These are phyloP conservation scores for Dyspetes luteomarginatus DNA, from an alignment of 2,888 invertebrate species.

Conservation along the genomic window DNA sequence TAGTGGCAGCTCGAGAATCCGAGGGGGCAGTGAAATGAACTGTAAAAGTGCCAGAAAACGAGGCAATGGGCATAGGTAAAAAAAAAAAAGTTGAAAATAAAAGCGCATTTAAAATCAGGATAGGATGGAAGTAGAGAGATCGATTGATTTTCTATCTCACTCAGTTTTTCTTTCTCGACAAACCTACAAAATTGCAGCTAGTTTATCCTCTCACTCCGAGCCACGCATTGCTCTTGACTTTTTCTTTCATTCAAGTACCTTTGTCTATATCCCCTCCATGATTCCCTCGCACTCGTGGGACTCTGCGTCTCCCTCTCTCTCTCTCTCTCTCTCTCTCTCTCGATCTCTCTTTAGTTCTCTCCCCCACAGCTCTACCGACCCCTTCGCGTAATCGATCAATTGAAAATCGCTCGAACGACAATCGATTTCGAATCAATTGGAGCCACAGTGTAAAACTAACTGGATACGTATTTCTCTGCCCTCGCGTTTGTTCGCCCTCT, in stretches of 20 bases:
- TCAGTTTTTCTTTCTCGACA: constrained; percentile 34
- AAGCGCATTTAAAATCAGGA: constrained; percentile 9
- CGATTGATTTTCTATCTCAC: constrained; percentile 17
- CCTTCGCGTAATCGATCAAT: constrained; percentile 80
- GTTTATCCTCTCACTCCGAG: constrained; percentile 21
- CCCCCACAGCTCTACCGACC: constrained; percentile 35
- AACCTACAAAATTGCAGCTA: constrained; percentile 29
- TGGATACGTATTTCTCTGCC: constrained; percentile 81
- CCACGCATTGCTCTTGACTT: constrained; percentile 8
- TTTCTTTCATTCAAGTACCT: constrained; percentile 55
- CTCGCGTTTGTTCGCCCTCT: constrained; percentile 67
- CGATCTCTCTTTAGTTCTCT: neutral
- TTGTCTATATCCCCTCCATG: constrained; percentile 48
- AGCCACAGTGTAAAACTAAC: constrained; percentile 82
- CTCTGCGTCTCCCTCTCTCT: neutral
- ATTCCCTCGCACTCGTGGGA: constrained; percentile 33
- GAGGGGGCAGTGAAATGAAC: constrained; percentile 21
- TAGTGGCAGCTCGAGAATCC: neutral
- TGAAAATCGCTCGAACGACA: constrained; percentile 82
- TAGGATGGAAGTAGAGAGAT: constrained; percentile 10
- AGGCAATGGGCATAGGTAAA: constrained; percentile 25
- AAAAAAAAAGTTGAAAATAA: constrained; percentile 19
- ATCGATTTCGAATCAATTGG: constrained; percentile 82
- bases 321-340: constrained; percentile 6
- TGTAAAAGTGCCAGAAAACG: constrained; percentile 26